Conservation (phyloP, 2,113 vertebrate genomes). For the Scomber japonicus region DNA sequence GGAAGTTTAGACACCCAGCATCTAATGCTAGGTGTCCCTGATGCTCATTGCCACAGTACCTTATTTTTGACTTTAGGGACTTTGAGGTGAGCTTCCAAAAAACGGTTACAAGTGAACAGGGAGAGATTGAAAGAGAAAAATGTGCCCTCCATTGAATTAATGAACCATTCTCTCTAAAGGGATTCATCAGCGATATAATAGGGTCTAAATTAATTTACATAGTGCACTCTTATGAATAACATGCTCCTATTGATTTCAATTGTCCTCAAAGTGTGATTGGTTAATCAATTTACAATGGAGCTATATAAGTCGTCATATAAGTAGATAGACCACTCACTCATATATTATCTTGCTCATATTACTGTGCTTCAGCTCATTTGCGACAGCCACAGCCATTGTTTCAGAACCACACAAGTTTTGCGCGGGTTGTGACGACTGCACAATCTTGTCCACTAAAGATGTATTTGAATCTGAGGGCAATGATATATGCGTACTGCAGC, state of each 20-base stretch:
- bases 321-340: slow-evolving; percentile 7
- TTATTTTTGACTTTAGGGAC: slow-evolving; percentile 28
- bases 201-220: slow-evolving; percentile 77
- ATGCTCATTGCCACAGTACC: neutral
- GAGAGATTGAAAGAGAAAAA: slow-evolving; percentile 43
- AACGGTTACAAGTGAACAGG: slow-evolving; percentile 17
- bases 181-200: slow-evolving; percentile 78
- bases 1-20: neutral
- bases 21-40: neutral
- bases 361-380: neutral
- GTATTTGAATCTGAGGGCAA: slow-evolving; percentile 22
- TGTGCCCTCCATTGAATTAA: slow-evolving; percentile 67
- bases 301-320: slow-evolving; percentile 19
- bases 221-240: slow-evolving; percentile 76
- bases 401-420: neutral
- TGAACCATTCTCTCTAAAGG: slow-evolving; percentile 68
- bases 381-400: slow-evolving; percentile 2
- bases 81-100: slow-evolving; percentile 34
- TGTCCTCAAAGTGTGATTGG: slow-evolving; percentile 57
- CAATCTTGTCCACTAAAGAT: slow-evolving; percentile 9
- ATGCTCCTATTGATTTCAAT: slow-evolving; percentile 72
- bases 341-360: neutral
- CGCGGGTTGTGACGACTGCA: neutral
- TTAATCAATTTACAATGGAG: slow-evolving; percentile 66
- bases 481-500: neutral